Percentiles rank a stretch among this genome's conserved stretches.
Conservation (phyloP, 2,797 vertebrate species). For the Spinus pinus region DNA sequence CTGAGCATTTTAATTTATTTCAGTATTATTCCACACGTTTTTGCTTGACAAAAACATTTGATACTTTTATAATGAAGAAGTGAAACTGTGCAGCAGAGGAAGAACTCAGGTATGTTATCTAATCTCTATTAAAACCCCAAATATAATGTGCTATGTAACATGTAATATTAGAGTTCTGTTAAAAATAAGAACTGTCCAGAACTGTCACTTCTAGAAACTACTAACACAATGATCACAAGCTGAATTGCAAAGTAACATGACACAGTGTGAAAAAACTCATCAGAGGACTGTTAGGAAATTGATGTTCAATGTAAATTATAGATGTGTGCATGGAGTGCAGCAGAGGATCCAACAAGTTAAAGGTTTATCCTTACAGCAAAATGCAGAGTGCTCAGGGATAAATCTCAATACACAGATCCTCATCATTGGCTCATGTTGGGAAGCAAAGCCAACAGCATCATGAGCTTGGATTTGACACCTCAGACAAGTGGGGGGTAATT, state of each 20-base stretch:
- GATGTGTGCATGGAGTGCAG: fast-evolving
- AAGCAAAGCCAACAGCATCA: not conserved
- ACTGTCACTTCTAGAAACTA: not conserved
- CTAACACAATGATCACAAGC: not conserved
- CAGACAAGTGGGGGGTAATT: not conserved
- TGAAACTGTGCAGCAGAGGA: not conserved
- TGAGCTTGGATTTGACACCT: not conserved
- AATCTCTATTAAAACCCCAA: not conserved
- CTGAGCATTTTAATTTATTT: not conserved
- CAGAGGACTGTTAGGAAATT: not conserved
- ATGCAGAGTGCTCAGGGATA: not conserved
- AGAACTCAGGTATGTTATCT: not conserved
- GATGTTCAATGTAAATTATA: fast-evolving
- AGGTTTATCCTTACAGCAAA: not conserved
- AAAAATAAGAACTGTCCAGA: not conserved
- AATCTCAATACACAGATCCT: not conserved
- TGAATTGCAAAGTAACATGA: not conserved
- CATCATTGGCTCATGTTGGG: not conserved
- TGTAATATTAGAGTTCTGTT: not conserved
- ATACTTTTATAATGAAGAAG: not conserved
- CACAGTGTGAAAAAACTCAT: not conserved
- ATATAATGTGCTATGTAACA: not conserved
- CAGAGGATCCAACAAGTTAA: fast-evolving
- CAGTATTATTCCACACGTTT: not conserved
- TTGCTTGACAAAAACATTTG: not conserved